Base-by-base conservation (phyloP, 1,140 invertebrate genomes). In the Apolygus lucorum region DNA sequence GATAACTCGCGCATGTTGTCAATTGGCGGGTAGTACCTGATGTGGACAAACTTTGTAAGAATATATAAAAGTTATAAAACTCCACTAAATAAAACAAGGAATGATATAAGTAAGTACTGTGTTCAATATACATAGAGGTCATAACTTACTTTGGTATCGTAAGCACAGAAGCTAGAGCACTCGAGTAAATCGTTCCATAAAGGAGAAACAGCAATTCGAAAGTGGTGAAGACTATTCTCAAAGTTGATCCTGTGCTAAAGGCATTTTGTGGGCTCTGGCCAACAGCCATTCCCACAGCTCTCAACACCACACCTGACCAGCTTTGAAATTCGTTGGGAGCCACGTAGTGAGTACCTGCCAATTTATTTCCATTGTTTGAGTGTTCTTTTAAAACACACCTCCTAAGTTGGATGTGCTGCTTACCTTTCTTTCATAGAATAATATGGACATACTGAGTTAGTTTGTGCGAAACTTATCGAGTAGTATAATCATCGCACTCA, bases 1-100 rank as follows among this genome's bases (percentile, higher is more conserved):
- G 81, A 79, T 2, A 85, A 76, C 63, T 84, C 81, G 70, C 80
- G 75, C 1, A 82, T 78, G 0, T 80, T 83, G 69, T 83, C 80
- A 27, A 84, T 80, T 14, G 82, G 78, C 25, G 76, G 73, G 68
- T 82, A 67, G 27, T 70, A 70, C 34, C 68, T 69, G 25, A n/a
- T n/a, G n/a, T n/a, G n/a, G n/a, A n/a, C n/a, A n/a, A n/a, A n/a
- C n/a, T n/a, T n/a, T n/a, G n/a, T n/a, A n/a, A n/a, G n/a, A n/a
- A n/a, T n/a, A n/a, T n/a, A n/a, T n/a, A n/a, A n/a, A n/a, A n/a
- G n/a, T n/a, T n/a, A n/a, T n/a, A n/a, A n/a, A n/a, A n/a, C n/a
- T n/a, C n/a, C n/a, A n/a, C n/a, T n/a, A n/a, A n/a, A 4, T 42
- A 17, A 17, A 42, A 42, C 17, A 42, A 42, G 34, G 4, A 4